Evolutionary conservation across 2,888 invertebrate species (phyloP).

Genomic region (Lasioglossum figueresi): DNA sequence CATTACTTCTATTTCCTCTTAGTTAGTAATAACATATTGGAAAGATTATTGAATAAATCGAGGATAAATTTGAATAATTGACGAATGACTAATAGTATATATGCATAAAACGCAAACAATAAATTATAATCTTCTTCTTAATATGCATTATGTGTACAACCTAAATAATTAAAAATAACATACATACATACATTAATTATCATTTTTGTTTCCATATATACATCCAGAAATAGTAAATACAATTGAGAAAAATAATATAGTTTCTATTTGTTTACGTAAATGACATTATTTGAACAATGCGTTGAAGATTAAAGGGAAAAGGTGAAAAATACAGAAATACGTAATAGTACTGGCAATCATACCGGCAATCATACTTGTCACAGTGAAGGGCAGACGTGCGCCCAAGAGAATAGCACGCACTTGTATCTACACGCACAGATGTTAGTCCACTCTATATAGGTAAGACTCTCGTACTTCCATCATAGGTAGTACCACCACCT

Average conservation of each 20-base stretch:
- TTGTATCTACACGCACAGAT: constrained; percentile 39
- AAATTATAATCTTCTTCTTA: neutral
- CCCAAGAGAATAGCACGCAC: constrained; percentile 79
- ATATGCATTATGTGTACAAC: neutral
- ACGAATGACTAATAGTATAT: neutral
- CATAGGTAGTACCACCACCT: constrained; percentile 39
- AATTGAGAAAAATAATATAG: neutral
- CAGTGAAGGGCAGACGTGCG: constrained; percentile 79
- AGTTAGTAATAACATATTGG: no score
- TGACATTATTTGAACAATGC: neutral
- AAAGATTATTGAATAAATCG: neutral
- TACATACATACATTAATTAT: neutral
- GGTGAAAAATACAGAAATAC: neutral
- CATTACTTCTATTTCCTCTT: no score
- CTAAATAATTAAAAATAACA: neutral
- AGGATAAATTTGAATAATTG: neutral
- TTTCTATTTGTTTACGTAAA: neutral
- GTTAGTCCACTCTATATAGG: constrained; percentile 34
- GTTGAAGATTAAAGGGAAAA: neutral
- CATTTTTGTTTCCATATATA: neutral
- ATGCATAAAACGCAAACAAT: neutral
- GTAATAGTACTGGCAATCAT: constrained; percentile 31
- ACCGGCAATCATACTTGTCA: constrained; percentile 30
- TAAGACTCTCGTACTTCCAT: constrained; percentile 36
- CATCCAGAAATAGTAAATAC: neutral